Evolutionary conservation across 2,113 vertebrate genomes (phyloP), one percentile per base, ranked within the genome.

Genomic region (Protomyctophum bolini): DNA sequence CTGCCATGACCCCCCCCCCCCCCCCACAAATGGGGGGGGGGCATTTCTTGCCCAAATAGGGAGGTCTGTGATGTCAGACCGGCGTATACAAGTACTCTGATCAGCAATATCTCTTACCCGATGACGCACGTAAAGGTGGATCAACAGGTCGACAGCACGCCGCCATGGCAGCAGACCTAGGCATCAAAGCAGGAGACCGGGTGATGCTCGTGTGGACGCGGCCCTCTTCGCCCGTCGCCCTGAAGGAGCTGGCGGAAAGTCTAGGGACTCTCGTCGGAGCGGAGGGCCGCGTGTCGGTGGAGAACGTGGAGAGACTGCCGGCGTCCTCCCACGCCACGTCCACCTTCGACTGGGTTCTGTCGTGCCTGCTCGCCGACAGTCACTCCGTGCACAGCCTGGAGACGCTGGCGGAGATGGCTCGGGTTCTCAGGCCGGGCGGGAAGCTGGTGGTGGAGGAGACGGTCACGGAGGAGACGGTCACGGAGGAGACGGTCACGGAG

Each of bases 351-450:
- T 85, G 94, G 0, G 84, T 97, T 58, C 88, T 99, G 1, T 96
- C 96, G 0, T 93, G 95, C 0, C 2, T 96, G 8, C 85, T 95
- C 49, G 84, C 92, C 0, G 94, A 95, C 80, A 94, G 93, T 6
- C 51, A 79, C 2, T 76, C 67, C 0, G 21, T 93, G 82, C 97
- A 99, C 91, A 94, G 79, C 0, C 28, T 88, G 0, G 95, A 97
- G 54, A 55, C 88, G 0, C 86, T 99, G 72, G 96, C 91, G 0
- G 98, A 99, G 76, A 89, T 97, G 21, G 96, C 94, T 76, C 92
- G 94, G 58, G 90, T 99, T 55, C 92, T 97, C 7, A 96, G 94
- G 71, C 97, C 96, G 0, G 96, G 95, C 0, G 97, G 96, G 2
- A 92, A 85, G 46, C 79, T 99, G 7, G 73, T 97, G 45, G 89